Evolutionary conservation across 2,113 vertebrate genomes (phyloP), one percentile per base, ranked within the genome.

Genomic region (Chaetorhynchus papuensis): DNA sequence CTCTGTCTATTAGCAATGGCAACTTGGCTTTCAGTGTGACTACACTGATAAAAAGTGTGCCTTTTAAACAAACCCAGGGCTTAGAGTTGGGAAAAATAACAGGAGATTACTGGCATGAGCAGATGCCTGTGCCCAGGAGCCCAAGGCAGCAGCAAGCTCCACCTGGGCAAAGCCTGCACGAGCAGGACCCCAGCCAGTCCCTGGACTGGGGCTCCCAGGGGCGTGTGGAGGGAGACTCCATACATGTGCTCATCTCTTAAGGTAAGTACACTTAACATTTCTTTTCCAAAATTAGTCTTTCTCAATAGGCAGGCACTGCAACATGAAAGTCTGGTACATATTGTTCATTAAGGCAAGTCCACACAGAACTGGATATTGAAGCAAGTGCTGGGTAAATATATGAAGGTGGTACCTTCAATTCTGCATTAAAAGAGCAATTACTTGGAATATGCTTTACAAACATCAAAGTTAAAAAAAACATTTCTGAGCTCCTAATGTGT

Each of bases 341-440:
- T 10, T n/a, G 60, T 41, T 65, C 92, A 86, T 79, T 37, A 41
- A 60, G 78, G 61, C 61, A 91, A 85, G 53, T 65, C 77, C 78
- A 89, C 28, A 35, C 0, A 91, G 90, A 76, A 77, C 22, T 66
- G 71, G 57, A 79, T 95, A 60, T 41, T 69, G 65, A 95, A 96
- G 82, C 35, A 66, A 69, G 52, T 33, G 11, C 50, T 89, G 35
- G 16, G 71, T 79, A 94, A 96, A 89, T 44, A 82, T 18, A 49
- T 54, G 33, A 90, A 45, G 84, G 35, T 21, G 39, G 49, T 54
- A 83, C 85, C 91, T 94, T 83, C 83, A 37, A 33, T 95, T 88
- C 76, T 89, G 70, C 77, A 95, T 90, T 80, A 96, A 97, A 97
- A 94, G 94, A 94, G 89, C 95, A 97, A 88, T 72, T 81, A 59